Evolutionary conservation across 2,888 invertebrate species (phyloP).

Genomic region (Pedicia rivosa): DNA sequence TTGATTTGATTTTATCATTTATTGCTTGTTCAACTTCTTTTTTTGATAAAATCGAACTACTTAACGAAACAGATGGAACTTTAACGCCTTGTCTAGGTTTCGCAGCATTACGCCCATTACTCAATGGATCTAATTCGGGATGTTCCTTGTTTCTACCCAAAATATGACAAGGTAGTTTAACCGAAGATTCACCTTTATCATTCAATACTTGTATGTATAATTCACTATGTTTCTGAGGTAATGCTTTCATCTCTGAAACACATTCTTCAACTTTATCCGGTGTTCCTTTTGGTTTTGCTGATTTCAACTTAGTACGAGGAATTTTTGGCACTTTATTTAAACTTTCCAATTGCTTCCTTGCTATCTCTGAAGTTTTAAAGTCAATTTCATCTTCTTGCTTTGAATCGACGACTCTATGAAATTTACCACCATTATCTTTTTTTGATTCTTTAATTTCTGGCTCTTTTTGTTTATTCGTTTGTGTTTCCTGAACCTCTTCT

Average conservation of each 20-base stretch:
- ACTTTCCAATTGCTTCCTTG: conserved; percentile 1
- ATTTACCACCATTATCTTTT: neutral
- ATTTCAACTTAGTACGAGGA: neutral
- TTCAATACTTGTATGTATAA: neutral
- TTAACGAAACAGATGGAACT: neutral
- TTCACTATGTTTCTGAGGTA: neutral
- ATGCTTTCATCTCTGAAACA: neutral
- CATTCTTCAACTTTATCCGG: too few relatives aligned
- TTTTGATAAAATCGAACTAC: neutral
- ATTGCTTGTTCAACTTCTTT: conserved; percentile 2
- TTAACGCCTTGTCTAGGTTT: neutral
- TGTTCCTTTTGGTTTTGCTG: neutral
- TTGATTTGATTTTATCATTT: neutral
- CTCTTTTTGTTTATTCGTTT: neutral
- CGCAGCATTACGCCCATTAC: neutral
- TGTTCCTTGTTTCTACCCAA: conserved; percentile 1
- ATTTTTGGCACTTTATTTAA: neutral
- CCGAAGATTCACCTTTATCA: neutral
- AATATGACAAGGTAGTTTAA: neutral
- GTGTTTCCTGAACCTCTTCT: neutral
- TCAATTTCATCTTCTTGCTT: neutral
- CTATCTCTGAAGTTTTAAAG: neutral
- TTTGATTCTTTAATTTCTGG: neutral
- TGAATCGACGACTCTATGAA: neutral
- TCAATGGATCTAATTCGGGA: neutral